Conservation (phyloP, 2,888 invertebrate genomes). For the Rotaria magnacalcarata region DNA sequence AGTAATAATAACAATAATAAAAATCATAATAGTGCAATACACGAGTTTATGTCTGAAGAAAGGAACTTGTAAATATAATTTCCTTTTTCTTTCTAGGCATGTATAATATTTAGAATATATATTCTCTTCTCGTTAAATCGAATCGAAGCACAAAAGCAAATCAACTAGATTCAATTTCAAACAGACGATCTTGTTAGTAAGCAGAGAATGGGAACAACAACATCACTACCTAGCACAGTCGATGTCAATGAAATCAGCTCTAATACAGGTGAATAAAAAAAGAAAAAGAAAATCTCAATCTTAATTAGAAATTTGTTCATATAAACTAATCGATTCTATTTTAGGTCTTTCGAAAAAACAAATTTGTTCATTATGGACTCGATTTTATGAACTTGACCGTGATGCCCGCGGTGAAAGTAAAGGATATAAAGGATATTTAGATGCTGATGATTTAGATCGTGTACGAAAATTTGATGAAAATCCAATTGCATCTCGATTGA, state of each 20-base stretch:
- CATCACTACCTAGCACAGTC: neutral
- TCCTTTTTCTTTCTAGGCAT: neutral
- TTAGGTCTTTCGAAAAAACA: neutral
- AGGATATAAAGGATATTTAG: neutral
- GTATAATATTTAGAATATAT: neutral
- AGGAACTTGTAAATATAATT: neutral
- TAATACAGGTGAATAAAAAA: neutral
- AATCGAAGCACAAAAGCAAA: too few relatives aligned
- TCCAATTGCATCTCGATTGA: neutral
- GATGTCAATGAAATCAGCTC: neutral
- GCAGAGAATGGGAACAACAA: neutral
- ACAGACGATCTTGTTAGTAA: neutral
- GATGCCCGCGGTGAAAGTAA: neutral
- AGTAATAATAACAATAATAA: neutral
- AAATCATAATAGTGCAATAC: too few relatives aligned
- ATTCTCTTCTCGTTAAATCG: neutral
- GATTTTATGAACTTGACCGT: conserved; percentile 3
- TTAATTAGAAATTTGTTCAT: neutral
- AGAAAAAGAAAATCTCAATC: neutral
- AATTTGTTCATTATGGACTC: neutral
- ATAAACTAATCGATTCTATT: neutral
- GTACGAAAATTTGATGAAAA: conserved; percentile 12
- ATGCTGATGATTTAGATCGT: neutral
- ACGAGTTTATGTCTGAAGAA: neutral
- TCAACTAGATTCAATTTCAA: neutral